phyloP scores from a whole-genome alignment of 2,797 vertebrate genomes.

The Anomalospiza imberbis region DNA sequence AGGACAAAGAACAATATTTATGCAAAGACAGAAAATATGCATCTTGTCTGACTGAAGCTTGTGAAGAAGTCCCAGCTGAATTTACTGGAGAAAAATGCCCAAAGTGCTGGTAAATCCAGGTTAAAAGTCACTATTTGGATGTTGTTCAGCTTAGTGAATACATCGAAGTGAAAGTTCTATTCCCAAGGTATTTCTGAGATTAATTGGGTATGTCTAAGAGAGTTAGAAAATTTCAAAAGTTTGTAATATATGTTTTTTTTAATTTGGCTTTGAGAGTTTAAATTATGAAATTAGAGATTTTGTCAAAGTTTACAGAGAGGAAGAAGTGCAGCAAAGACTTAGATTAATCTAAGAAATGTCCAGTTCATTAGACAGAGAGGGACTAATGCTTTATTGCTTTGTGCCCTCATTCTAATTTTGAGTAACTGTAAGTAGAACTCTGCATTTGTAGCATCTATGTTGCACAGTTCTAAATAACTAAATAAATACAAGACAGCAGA shows the following conservation, averaged over 20 bases:
- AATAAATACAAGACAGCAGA: neutral
- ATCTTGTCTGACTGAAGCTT: neutral
- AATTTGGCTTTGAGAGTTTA: slow-evolving; percentile 5
- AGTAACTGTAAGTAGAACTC: neutral
- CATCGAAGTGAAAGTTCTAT: neutral
- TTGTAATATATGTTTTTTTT: neutral
- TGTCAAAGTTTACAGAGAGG: slow-evolving; percentile 3
- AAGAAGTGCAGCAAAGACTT: neutral
- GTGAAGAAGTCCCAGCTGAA: neutral
- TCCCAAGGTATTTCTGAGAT: slow-evolving; percentile 24
- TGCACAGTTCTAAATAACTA: neutral
- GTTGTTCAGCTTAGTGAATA: neutral
- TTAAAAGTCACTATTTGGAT: neutral
- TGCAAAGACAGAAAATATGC: neutral
- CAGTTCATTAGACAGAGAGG: neutral
- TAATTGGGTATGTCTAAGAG: neutral
- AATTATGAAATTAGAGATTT: slow-evolving; percentile 20
- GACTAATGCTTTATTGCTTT: neutral
- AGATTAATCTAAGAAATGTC: slow-evolving; percentile 13
- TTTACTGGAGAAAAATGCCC: neutral
- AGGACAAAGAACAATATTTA: neutral
- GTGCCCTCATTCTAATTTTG: neutral
- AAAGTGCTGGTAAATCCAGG: neutral
- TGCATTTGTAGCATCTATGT: neutral
- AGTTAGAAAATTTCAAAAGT: neutral